phyloP scores from a whole-genome alignment of 2,888 invertebrate genomes.

The Aphrophora alni region DNA sequence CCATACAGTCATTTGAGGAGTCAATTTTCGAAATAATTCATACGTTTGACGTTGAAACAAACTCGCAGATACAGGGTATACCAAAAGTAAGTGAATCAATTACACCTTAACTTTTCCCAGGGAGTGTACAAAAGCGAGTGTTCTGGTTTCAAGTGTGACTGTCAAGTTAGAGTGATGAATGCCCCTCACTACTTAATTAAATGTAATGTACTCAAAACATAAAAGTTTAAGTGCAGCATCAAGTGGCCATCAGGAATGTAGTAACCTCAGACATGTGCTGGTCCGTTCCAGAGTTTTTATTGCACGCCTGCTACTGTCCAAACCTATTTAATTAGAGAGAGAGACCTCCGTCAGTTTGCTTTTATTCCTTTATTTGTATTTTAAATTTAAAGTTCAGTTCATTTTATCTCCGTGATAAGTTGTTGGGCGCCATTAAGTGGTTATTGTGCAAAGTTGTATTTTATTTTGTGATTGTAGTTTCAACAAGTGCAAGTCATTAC shows the following conservation, averaged over 20 bases:
- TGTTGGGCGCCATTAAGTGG: too few relatives aligned
- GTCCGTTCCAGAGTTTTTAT: neutral
- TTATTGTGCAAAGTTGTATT: too few relatives aligned
- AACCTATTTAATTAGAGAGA: neutral
- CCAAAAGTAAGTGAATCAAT: too few relatives aligned
- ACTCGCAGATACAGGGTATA: too few relatives aligned
- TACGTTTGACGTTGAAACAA: too few relatives aligned
- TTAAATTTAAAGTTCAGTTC: neutral
- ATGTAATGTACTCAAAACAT: neutral
- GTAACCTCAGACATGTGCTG: neutral
- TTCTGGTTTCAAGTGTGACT: conserved; percentile 9
- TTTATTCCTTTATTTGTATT: too few relatives aligned
- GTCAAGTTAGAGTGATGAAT: neutral
- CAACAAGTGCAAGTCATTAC: too few relatives aligned
- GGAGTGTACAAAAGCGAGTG: neutral
- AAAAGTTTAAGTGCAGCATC: neutral
- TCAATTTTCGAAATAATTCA: too few relatives aligned
- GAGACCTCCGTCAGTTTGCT: too few relatives aligned
- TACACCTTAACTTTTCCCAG: neutral
- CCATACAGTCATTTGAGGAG: too few relatives aligned
- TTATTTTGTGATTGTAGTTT: too few relatives aligned
- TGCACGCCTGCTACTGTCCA: neutral
- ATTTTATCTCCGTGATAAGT: too few relatives aligned
- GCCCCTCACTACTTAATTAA: neutral
- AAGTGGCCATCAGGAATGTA: conserved; percentile 6